Evolutionary conservation across 2,113 vertebrate species (phyloP).

Genomic region (Trematomus loennbergii): DNA sequence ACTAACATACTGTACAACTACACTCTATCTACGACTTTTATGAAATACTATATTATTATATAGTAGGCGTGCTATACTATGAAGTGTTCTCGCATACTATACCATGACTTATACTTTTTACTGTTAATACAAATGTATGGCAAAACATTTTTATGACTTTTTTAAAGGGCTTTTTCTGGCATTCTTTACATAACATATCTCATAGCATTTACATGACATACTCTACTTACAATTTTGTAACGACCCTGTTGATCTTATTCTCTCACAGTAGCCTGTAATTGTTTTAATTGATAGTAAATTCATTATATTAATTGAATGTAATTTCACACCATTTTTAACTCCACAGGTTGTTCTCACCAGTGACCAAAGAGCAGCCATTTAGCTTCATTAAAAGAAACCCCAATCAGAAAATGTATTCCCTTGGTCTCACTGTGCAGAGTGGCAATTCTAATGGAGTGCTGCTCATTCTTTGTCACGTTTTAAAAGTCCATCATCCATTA

Average conservation of each 20-base stretch:
- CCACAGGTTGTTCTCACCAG: slow-evolving; percentile 14
- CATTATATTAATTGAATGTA: too few relatives aligned
- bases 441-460: slow-evolving; percentile 40
- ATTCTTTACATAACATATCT: too few relatives aligned
- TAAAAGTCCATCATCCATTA: slow-evolving; percentile 38
- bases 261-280: neutral
- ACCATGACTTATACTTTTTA: too few relatives aligned
- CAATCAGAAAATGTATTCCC: slow-evolving; percentile 38
- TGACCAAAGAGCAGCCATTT: slow-evolving; percentile 25
- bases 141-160: too few relatives aligned
- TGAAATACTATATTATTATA: too few relatives aligned
- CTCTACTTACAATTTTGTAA: neutral
- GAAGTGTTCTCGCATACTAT: too few relatives aligned
- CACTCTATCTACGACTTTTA: too few relatives aligned
- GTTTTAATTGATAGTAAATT: slow-evolving; percentile 6
- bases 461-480: slow-evolving; percentile 32
- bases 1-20: too few relatives aligned
- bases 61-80: too few relatives aligned
- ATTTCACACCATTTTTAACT: slow-evolving; percentile 14
- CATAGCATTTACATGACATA: neutral
- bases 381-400: slow-evolving; percentile 47
- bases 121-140: too few relatives aligned
- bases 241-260: neutral
- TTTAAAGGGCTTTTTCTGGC: too few relatives aligned
- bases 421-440: slow-evolving; percentile 19